Evolutionary conservation across 2,888 invertebrate genomes (phyloP), one percentile per base, ranked within the genome.

Genomic region (Drosophila anomalata): DNA sequence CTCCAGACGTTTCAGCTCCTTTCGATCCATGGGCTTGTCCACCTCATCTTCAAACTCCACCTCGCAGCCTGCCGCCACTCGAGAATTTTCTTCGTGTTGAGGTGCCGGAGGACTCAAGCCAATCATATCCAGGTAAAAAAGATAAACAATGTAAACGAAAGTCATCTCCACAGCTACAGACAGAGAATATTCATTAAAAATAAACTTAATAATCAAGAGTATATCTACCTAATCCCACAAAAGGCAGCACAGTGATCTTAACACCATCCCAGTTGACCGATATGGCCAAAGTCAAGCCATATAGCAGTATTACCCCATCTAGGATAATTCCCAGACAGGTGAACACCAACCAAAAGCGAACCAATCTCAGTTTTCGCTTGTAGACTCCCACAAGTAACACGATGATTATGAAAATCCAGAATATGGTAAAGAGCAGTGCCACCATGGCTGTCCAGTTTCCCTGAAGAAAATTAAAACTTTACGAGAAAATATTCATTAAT

Each of bases 101-200:
- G 65, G 1, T 8, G 33, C 14, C 11, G 33, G 8, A 5, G 4
- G 3, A 22, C 11, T 44, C 8, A 20, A 4, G 7, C 41, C 29
- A 8, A 68, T 46, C 70, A 77, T 69, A 2, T 74, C 75, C 67
- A 77, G 9, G 36, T 85, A 85, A n/a, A 88, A 69, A 0, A 78
- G 11, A 14, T 88, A 84, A 24, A 85, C 48, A 20, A 85, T 77
- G 9, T 80, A 85, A 20, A 88, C 81, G 65, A 85, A 88, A 0
- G 81, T 80, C 84, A 85, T 85, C 62, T 85, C 84, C 14, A 87
- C 84, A 51, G 88, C 82, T 82, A 20, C 29, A 11, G 12, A 9
- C 1, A 1, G 5, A 36, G 11, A 2, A 2, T 0, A 20, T 22
- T 0, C 12, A 0, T 2, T 0, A 5, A 0, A 14, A 4, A 2